Conservation (phyloP, 35 echinoderm and acorn worm genomes). For the Lytechinus pictus region DNA sequence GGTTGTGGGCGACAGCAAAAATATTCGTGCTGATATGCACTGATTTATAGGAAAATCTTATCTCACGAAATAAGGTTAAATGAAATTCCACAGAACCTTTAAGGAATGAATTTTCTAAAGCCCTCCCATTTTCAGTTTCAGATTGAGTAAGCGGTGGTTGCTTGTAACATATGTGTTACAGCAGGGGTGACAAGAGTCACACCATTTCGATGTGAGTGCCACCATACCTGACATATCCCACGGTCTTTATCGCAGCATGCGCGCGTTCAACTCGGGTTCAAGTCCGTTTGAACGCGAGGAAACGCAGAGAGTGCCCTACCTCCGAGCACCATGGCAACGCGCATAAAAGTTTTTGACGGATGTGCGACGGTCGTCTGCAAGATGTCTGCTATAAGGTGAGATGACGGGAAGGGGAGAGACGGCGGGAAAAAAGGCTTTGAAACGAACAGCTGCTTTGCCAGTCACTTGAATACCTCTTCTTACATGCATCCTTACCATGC, state of each 20-base stretch:
- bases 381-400: not conserved
- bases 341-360: not conserved
- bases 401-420: not conserved
- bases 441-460: not conserved
- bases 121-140: too few relatives aligned
- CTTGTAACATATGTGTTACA: not conserved
- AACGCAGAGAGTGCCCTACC: not conserved
- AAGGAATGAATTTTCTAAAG: too few relatives aligned
- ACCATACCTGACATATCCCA: not conserved
- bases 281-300: not conserved
- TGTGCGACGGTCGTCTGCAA: conserved; percentile 30
- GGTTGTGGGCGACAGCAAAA: too few relatives aligned
- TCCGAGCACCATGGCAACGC: conserved; percentile 23
- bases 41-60: too few relatives aligned
- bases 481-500: too few relatives aligned
- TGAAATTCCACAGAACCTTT: too few relatives aligned
- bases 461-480: too few relatives aligned
- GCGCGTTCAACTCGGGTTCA: not conserved
- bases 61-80: too few relatives aligned
- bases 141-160: not conserved
- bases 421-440: not conserved
- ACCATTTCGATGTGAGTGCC: not conserved
- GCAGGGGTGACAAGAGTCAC: not conserved
- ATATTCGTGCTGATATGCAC: too few relatives aligned
- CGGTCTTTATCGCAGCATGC: conserved; percentile 24